Conservation (phyloP, 2,888 invertebrate genomes). For the Euclidia mi region DNA sequence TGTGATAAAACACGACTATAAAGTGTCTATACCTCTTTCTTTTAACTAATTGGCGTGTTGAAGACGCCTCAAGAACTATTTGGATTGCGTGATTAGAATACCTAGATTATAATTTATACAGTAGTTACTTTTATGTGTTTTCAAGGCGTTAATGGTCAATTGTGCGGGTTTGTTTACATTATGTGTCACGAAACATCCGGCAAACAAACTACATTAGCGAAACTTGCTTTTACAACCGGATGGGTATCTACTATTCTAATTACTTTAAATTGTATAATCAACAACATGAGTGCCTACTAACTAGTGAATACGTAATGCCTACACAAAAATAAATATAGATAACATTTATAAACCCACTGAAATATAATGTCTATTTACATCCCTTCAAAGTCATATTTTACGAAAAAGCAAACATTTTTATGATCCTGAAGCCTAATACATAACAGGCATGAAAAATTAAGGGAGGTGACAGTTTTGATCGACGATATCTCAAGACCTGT, state of each 20-base stretch:
- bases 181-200: constrained; percentile 36
- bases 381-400: background rate
- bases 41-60: constrained; percentile 9
- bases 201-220: constrained; percentile 32
- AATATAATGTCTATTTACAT: background rate
- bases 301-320: too few relatives aligned
- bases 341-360: background rate
- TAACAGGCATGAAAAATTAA: constrained; percentile 18
- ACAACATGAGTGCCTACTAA: too few relatives aligned
- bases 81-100: constrained; percentile 13
- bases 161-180: constrained; percentile 21
- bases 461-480: constrained; percentile 39
- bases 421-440: background rate
- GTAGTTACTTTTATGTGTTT: constrained; percentile 15
- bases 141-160: constrained; percentile 22
- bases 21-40: background rate
- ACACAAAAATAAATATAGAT: too few relatives aligned
- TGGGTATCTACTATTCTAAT: constrained; percentile 14
- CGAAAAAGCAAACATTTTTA: background rate
- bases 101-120: constrained; percentile 9
- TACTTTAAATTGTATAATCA: constrained; percentile 38
- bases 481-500: constrained; percentile 34
- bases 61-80: constrained; percentile 7
- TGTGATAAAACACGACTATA: constrained; percentile 16
- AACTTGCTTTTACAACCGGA: constrained; percentile 18